Evolutionary conservation across 2,113 vertebrate genomes (phyloP).

Genomic region (Morphnarchus princeps): DNA sequence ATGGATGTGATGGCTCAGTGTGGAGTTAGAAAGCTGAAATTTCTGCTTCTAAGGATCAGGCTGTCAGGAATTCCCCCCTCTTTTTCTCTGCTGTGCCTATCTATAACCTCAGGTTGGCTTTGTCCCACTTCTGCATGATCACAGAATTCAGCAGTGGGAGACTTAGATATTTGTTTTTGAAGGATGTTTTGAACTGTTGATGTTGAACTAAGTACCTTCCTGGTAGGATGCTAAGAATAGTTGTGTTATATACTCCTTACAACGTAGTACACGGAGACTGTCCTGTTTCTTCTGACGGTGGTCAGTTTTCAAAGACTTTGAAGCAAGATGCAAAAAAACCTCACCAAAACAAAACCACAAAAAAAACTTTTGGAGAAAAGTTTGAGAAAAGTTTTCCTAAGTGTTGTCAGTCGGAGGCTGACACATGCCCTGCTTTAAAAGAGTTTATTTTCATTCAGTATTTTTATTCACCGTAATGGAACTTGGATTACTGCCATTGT

Average conservation of each 20-base stretch:
- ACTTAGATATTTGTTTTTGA: neutral
- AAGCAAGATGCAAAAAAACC: neutral
- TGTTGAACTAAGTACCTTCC: neutral
- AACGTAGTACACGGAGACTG: neutral
- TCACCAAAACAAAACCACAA: neutral
- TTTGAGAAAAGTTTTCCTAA: neutral
- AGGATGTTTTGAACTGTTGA: neutral
- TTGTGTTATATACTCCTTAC: neutral
- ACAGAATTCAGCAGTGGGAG: neutral
- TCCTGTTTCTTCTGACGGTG: neutral
- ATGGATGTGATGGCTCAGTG: neutral
- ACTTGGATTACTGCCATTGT: neutral
- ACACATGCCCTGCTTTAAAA: neutral
- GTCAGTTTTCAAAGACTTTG: neutral
- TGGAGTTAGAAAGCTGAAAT: neutral
- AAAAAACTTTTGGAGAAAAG: neutral
- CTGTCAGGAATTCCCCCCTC: neutral
- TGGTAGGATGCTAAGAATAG: neutral
- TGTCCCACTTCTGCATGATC: neutral
- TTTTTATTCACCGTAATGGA: neutral
- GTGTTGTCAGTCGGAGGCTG: neutral
- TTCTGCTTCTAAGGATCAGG: neutral
- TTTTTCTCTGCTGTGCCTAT: neutral
- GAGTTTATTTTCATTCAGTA: slow-evolving; percentile 24
- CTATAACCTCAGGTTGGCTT: neutral